These are phyloP conservation scores for Enteromius unitaeniatus DNA, from an alignment of 2,797 vertebrate genomes.

Conservation along the genomic window DNA sequence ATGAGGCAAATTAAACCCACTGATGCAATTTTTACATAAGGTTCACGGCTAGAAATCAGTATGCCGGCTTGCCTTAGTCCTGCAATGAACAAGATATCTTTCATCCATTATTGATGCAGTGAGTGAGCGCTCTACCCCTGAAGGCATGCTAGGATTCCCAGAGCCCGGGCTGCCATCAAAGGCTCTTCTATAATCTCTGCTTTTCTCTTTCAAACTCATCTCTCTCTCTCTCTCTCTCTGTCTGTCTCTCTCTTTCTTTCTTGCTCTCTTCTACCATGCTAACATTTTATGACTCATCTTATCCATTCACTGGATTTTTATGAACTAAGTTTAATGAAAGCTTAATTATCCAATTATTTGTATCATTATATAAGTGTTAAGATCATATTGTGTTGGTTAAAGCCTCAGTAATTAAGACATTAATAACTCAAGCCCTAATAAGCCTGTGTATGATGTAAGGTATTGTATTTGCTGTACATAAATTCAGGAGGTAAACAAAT, in stretches of 20 bases:
- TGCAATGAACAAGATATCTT: slow-evolving; percentile 80
- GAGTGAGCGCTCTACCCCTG: slow-evolving; percentile 75
- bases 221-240: slow-evolving; percentile 16
- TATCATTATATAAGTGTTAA: slow-evolving; percentile 49
- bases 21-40: slow-evolving; percentile 76
- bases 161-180: slow-evolving; percentile 76
- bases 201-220: slow-evolving; percentile 72
- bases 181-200: slow-evolving; percentile 76
- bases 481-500: slow-evolving; percentile 5
- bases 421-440: slow-evolving; percentile 17
- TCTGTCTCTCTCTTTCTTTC: background rate
- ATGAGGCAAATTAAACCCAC: slow-evolving; percentile 69
- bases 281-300: slow-evolving; percentile 43
- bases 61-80: slow-evolving; percentile 76
- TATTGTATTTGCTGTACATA: background rate
- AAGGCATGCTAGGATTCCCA: slow-evolving; percentile 78
- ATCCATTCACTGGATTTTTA: slow-evolving; percentile 39
- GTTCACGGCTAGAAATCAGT: slow-evolving; percentile 74
- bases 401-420: slow-evolving; percentile 52
- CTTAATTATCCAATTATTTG: slow-evolving; percentile 60
- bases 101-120: slow-evolving; percentile 84
- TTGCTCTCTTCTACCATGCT: background rate
- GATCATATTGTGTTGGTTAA: slow-evolving; percentile 44
- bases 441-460: background rate
- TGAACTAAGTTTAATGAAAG: slow-evolving; percentile 25